phyloP scores from a whole-genome alignment of 1,140 invertebrate species.

The Notospermus geniculatus region DNA sequence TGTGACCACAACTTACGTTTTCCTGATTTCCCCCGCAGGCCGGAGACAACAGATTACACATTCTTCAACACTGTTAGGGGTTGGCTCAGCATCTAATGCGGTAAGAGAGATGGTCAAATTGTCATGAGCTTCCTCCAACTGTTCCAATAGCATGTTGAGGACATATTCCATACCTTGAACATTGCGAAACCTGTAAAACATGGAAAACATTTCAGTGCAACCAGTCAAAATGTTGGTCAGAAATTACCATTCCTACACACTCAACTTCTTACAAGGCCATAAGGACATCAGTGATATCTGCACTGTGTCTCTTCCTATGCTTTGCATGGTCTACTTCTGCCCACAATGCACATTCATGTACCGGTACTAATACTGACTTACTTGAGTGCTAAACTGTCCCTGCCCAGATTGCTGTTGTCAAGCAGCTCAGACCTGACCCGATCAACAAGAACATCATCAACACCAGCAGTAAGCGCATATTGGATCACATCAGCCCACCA shows the following conservation, averaged over 20 bases:
- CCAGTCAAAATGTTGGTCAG: too few relatives aligned
- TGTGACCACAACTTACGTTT: conserved; percentile 24
- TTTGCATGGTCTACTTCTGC: too few relatives aligned
- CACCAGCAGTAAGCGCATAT: conserved; percentile 29
- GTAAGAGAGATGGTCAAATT: conserved; percentile 43
- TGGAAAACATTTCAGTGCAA: too few relatives aligned
- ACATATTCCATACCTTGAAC: conserved; percentile 53
- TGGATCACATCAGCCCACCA: conserved; percentile 54
- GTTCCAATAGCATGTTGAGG: conserved; percentile 54
- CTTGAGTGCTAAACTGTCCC: too few relatives aligned
- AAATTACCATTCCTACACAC: too few relatives aligned
- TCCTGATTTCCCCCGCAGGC: conserved; percentile 47
- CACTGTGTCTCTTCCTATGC: too few relatives aligned
- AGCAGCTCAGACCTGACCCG: conserved; percentile 56
- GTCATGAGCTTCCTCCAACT: conserved; percentile 52
- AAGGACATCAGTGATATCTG: too few relatives aligned
- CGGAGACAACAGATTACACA: conserved; percentile 70
- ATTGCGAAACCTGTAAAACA: conserved; percentile 49
- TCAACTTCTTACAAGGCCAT: too few relatives aligned
- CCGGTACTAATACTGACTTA: too few relatives aligned
- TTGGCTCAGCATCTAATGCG: conserved; percentile 45
- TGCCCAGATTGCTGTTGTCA: conserved; percentile 23
- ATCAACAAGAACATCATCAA: conserved; percentile 49
- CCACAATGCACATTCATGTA: too few relatives aligned
- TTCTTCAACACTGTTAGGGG: conserved; percentile 57